phyloP scores from a whole-genome alignment of 2,113 vertebrate genomes.

The Zosterops hypoxanthus region DNA sequence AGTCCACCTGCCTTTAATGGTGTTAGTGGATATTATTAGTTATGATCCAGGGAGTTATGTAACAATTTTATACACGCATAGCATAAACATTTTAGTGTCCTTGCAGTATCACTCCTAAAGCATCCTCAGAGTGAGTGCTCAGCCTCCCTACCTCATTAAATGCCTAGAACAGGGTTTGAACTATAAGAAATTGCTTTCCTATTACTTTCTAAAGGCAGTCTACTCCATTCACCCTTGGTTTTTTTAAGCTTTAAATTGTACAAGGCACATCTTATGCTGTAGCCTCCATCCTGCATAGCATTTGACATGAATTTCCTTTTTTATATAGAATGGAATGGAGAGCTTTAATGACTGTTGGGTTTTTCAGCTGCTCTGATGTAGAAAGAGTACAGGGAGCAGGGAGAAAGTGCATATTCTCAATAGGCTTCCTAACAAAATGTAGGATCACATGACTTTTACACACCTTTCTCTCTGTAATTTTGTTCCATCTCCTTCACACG shows the following conservation, averaged over 20 bases:
- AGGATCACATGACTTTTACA: background rate
- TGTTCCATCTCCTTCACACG: background rate
- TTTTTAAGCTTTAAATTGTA: background rate
- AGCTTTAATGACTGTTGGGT: background rate
- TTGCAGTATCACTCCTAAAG: background rate
- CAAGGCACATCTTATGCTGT: background rate
- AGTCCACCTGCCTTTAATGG: background rate
- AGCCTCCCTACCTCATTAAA: background rate
- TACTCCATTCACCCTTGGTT: background rate
- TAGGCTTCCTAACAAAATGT: background rate
- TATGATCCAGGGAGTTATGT: background rate
- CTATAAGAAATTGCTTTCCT: background rate
- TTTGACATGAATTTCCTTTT: background rate
- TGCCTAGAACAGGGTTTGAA: background rate
- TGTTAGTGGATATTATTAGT: background rate
- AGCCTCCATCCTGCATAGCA: background rate
- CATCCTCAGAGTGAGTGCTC: background rate
- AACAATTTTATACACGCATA: background rate
- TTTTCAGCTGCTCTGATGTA: background rate
- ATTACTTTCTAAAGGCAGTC: background rate
- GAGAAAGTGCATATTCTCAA: background rate
- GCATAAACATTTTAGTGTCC: background rate
- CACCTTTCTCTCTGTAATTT: background rate
- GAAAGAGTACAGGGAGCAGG: background rate
- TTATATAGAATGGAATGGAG: background rate